Conservation (phyloP, 1,140 invertebrate species). For the Cydia splendana region DNA sequence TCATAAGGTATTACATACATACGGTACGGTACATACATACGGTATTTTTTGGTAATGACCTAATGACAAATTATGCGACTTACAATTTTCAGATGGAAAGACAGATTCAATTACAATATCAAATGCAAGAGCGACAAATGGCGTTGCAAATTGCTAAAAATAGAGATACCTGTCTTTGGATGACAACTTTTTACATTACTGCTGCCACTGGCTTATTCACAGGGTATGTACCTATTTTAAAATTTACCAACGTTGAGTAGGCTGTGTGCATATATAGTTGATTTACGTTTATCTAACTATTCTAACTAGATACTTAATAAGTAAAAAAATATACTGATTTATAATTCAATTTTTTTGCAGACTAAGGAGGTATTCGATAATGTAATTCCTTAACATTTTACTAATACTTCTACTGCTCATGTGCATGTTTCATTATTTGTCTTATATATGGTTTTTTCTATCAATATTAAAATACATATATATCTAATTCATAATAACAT, state of each 20-base stretch:
- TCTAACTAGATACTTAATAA: background rate
- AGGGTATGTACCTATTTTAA: conserved; percentile 75
- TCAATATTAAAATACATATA: background rate
- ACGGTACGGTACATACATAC: too few relatives aligned
- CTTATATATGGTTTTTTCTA: background rate
- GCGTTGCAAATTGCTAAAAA: conserved; percentile 86
- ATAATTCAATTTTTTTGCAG: conserved; percentile 15
- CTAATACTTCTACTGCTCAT: conserved; percentile 15
- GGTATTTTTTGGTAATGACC: background rate
- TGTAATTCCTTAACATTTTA: conserved; percentile 33
- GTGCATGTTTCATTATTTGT: conserved; percentile 17
- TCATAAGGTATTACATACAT: too few relatives aligned
- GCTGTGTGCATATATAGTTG: background rate
- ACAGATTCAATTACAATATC: conserved; percentile 90
- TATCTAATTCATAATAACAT: background rate
- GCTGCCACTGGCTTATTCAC: conserved; percentile 80
- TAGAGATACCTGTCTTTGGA: conserved; percentile 87
- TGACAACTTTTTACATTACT: conserved; percentile 84
- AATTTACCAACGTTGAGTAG: conserved; percentile 23
- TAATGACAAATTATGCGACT: conserved; percentile 32
- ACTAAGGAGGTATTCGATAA: conserved; percentile 27
- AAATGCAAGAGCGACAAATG: conserved; percentile 86
- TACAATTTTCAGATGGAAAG: conserved; percentile 62
- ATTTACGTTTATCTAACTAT: background rate
- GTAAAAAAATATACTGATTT: background rate